Evolutionary conservation across 2,113 vertebrate species (phyloP).

Genomic region (Xenotilapia caudafasciata): DNA sequence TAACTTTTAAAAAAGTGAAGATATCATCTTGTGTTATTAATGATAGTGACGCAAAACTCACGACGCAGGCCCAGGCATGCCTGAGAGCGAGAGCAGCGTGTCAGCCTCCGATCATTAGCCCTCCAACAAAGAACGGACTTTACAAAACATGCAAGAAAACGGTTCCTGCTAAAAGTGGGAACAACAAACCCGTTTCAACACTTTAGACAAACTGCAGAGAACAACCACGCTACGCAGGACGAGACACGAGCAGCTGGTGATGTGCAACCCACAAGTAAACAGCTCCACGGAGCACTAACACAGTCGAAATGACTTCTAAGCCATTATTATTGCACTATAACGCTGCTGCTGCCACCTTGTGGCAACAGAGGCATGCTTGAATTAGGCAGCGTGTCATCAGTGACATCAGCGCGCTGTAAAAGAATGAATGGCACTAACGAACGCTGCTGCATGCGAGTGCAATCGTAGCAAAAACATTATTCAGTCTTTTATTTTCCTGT

Average conservation of each 20-base stretch:
- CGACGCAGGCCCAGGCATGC: not conserved
- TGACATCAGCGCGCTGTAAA: accelerated
- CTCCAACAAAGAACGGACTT: not conserved
- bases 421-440: accelerated
- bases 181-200: accelerated
- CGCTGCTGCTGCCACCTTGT: not conserved
- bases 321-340: not conserved
- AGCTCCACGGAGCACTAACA: not conserved
- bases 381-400: accelerated
- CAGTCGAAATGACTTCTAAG: accelerated
- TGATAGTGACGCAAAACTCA: not conserved
- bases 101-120: not conserved
- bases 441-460: not conserved
- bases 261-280: not conserved
- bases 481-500: not conserved
- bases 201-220: not conserved
- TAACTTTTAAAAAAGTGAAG: not conserved
- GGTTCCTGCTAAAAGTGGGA: not conserved
- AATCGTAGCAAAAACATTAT: not conserved
- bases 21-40: not conserved
- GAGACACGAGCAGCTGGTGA: not conserved
- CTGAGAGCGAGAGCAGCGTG: not conserved
- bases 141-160: not conserved
- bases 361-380: not conserved
- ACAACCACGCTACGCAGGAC: not conserved